These are phyloP conservation scores for Antennarius striatus DNA, from an alignment of 2,113 vertebrate species.

Conservation along the genomic window DNA sequence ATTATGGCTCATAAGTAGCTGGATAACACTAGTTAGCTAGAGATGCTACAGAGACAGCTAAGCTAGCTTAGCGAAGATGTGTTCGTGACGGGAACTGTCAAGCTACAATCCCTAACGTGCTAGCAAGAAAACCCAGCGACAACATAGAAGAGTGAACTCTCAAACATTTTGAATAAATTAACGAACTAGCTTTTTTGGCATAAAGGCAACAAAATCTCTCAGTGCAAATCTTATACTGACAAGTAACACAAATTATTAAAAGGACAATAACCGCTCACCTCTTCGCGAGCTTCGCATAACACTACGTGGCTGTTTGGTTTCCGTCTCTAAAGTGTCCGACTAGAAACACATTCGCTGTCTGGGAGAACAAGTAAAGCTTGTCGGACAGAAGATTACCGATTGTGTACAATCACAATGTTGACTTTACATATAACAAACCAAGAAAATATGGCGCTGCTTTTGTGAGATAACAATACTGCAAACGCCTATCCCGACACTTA, in stretches of 20 bases:
- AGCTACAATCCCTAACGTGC: constrained; percentile 56
- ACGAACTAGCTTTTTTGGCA: neutral
- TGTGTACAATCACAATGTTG: neutral
- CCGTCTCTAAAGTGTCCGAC: constrained; percentile 63
- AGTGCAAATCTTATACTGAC: constrained; percentile 38
- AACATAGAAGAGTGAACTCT: neutral
- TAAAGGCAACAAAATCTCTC: neutral
- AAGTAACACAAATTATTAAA: constrained; percentile 26
- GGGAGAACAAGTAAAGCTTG: neutral
- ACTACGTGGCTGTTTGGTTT: constrained; percentile 79
- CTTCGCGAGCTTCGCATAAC: constrained; percentile 59
- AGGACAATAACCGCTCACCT: constrained; percentile 57
- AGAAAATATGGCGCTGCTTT: neutral
- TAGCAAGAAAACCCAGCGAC: constrained; percentile 16
- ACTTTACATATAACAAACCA: neutral
- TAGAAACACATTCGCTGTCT: constrained; percentile 55
- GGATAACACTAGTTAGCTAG: constrained; percentile 1
- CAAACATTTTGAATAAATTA: neutral
- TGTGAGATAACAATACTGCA: accelerated
- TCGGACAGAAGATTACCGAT: accelerated
- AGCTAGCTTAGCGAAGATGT: constrained; percentile 1
- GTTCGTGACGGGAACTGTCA: constrained; percentile 54
- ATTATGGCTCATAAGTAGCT: neutral
- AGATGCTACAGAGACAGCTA: constrained; percentile 22
- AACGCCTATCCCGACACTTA: neutral